Percentiles rank a stretch among this genome's conserved stretches.
Conservation (phyloP, 2,113 vertebrate genomes). For the Albula goreensis region DNA sequence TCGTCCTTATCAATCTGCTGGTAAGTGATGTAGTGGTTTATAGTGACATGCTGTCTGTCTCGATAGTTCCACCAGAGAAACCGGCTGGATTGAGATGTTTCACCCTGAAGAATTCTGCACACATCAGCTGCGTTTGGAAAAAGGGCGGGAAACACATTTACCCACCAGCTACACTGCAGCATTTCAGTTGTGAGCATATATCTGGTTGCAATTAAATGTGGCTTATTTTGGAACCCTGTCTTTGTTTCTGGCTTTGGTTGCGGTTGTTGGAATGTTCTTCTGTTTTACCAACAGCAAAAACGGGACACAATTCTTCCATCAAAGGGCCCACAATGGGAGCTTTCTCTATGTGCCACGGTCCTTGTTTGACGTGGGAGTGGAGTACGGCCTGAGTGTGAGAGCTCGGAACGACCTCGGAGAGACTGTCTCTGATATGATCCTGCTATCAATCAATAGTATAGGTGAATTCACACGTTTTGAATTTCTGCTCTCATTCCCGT, state of each 20-base stretch:
- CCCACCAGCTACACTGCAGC: conserved; percentile 52
- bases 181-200: conserved; percentile 51
- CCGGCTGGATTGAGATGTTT: conserved; percentile 57
- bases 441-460: conserved; percentile 44
- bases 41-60: not conserved
- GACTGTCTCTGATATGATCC: conserved; percentile 50
- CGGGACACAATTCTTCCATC: conserved; percentile 13
- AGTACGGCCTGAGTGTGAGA: conserved; percentile 45
- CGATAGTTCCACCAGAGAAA: conserved; percentile 61
- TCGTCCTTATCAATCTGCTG: not conserved
- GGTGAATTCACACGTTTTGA: conserved; percentile 42
- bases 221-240: not conserved
- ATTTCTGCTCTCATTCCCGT: not conserved
- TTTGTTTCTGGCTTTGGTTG: not conserved
- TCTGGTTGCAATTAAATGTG: not conserved
- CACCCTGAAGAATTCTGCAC: conserved; percentile 38
- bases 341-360: conserved; percentile 37
- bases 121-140: conserved; percentile 54
- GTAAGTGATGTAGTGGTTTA: not conserved
- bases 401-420: conserved; percentile 62
- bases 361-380: conserved; percentile 35
- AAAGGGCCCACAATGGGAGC: not conserved
- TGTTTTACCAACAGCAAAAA: conserved; percentile 45
- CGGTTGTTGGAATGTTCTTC: not conserved
- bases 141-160: conserved; percentile 53